Base-by-base conservation (phyloP, 2,113 vertebrate species). In the Reinhardtius hippoglossoides region DNA sequence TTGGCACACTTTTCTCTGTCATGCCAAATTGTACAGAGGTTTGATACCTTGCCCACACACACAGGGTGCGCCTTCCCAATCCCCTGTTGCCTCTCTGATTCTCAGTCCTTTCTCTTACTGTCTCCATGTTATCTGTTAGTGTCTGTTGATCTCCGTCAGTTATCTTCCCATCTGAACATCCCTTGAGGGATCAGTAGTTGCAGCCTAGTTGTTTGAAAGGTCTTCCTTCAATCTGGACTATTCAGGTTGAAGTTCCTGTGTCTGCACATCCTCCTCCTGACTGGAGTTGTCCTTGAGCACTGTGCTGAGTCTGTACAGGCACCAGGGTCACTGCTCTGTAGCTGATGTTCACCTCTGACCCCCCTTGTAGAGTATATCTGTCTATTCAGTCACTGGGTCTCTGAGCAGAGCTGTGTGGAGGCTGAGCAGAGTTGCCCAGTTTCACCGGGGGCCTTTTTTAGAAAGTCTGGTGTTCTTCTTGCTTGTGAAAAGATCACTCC, bases 281-380 rank as follows among this genome's bases (percentile, higher is more conserved):
- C 58, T 10, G 37, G 8, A 68, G 64, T 67, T 21, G 73, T 78
- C 75, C 57, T 52, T 59, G 61, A 83, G 58, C 66, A 7, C 37
- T 27, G 7, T 0, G 16, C 73, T 12, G 46, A 67, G 63, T 78
- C 73, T 52, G 27, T 46, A 61, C 67, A 74, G 62, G 14, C 66
- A 24, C 37, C 67, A 60, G 71, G 69, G 67, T 74, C 71, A 60
- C 31, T 68, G 54, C 69, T 69, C 80, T 85, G 58, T 55, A 71
- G 78, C 81, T 79, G 80, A 78, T 63, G 54, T 71, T 84, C 84
- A 85, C 80, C 77, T 84, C 71, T 81, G 61, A 80, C 65, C 80
- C 37, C 71, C 57, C 26, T 23, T 6, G 27, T 76, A 23, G 68
- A 68, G 67, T 76, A 46, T 31, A 71, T 58, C 72, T 81, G 46